Conservation (phyloP, 2,113 vertebrate genomes). For the Muscicapa adusta region DNA sequence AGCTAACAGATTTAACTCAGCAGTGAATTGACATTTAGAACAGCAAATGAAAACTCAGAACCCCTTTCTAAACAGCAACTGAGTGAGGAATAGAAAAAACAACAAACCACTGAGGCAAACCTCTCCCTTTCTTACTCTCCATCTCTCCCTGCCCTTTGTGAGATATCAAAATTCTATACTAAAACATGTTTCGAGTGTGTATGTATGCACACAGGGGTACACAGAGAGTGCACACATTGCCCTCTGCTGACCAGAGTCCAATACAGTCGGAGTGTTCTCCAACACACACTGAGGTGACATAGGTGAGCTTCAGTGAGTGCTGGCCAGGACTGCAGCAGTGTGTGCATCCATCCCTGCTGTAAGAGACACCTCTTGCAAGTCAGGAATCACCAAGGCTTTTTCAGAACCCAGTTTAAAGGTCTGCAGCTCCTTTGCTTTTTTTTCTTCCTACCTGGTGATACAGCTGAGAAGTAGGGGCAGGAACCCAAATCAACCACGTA, state of each 20-base stretch:
- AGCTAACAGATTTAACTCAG: not conserved
- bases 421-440: not conserved
- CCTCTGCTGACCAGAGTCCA: conserved; percentile 4
- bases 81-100: not conserved
- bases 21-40: not conserved
- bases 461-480: accelerated
- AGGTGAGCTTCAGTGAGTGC: accelerated
- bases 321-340: not conserved
- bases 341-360: accelerated
- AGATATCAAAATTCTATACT: not conserved
- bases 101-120: not conserved
- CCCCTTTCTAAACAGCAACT: not conserved
- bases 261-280: not conserved
- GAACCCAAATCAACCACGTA: not conserved
- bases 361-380: not conserved
- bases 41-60: not conserved
- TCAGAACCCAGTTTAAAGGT: not conserved
- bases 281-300: not conserved
- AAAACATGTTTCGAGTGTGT: not conserved
- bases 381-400: not conserved
- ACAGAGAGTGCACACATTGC: not conserved
- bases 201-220: not conserved
- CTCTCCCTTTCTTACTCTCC: not conserved
- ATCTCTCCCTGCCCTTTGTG: not conserved
- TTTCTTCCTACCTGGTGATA: not conserved